Percentiles rank a stretch among this genome's conserved stretches.
Evolutionary conservation across 2,113 vertebrate genomes (phyloP).

Genomic region (Varanus komodoensis): DNA sequence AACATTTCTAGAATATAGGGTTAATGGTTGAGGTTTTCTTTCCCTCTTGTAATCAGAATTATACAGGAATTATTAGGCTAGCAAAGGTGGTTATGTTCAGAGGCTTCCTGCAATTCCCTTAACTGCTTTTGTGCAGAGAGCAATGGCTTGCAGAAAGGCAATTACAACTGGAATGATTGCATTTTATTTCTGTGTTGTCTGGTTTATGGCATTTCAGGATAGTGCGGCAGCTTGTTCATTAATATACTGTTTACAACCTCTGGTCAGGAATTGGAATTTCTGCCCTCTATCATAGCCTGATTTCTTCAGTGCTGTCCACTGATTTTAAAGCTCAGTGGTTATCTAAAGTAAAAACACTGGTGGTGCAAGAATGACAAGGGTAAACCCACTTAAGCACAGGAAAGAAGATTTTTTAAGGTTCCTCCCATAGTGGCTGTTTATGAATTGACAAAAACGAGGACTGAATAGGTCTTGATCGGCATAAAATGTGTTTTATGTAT

Average conservation of each 20-base stretch:
- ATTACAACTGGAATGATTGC: neutral
- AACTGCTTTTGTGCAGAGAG: neutral
- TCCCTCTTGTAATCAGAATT: neutral
- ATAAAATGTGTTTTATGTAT: too few relatives aligned
- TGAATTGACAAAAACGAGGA: too few relatives aligned
- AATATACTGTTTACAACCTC: neutral
- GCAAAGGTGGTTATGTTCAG: neutral
- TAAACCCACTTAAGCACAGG: neutral
- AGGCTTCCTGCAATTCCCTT: constrained; percentile 23
- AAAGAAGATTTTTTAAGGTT: neutral
- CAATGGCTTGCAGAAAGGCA: neutral
- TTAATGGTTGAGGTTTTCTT: neutral
- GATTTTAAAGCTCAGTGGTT: fast-evolving
- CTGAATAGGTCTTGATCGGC: too few relatives aligned
- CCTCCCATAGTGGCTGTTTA: too few relatives aligned
- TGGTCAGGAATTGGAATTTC: neutral
- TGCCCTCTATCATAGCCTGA: neutral
- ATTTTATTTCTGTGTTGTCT: neutral
- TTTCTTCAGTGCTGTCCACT: neutral
- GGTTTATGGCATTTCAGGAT: neutral
- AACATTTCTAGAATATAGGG: neutral
- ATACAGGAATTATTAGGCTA: neutral
- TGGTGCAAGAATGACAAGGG: neutral
- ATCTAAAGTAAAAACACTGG: neutral
- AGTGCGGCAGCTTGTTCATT: fast-evolving